These are phyloP conservation scores for Chaetodon auriga DNA, from an alignment of 2,113 vertebrate genomes.

Conservation along the genomic window DNA sequence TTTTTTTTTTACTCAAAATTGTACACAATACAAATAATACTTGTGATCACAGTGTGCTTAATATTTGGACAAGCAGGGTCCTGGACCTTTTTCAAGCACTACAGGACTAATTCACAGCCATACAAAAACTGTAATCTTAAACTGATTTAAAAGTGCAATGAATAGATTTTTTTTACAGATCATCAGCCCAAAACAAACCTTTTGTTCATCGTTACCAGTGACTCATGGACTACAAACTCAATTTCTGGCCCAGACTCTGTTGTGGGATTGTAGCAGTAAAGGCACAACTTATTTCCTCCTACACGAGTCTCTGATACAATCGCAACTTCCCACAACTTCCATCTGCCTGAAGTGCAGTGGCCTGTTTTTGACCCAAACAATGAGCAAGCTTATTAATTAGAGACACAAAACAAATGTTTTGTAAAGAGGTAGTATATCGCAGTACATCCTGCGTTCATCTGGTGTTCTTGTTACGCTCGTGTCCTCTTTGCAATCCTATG, in stretches of 20 bases:
- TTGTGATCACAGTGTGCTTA: background rate
- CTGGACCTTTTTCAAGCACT: background rate
- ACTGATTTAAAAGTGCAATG: background rate
- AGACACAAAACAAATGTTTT: background rate
- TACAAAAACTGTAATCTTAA: background rate
- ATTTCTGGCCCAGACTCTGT: background rate
- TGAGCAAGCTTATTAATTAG: background rate
- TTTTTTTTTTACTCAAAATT: no score
- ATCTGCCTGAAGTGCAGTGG: constrained; percentile 6
- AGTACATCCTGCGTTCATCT: background rate
- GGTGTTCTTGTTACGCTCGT: no score
- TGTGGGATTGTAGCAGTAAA: background rate
- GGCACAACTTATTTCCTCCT: constrained; percentile 15
- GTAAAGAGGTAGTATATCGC: background rate
- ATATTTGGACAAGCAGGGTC: background rate
- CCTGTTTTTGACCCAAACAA: constrained; percentile 1
- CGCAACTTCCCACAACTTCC: constrained; percentile 29
- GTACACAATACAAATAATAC: background rate
- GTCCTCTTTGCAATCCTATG: background rate
- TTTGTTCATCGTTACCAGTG: constrained; percentile 11
- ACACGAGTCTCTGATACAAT: constrained; percentile 22
- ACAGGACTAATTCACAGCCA: background rate
- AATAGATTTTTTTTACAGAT: background rate
- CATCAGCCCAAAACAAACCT: background rate
- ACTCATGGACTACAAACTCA: background rate